Evolutionary conservation across 2,113 vertebrate species (phyloP).

Genomic region (Ancistrus triradiatus): DNA sequence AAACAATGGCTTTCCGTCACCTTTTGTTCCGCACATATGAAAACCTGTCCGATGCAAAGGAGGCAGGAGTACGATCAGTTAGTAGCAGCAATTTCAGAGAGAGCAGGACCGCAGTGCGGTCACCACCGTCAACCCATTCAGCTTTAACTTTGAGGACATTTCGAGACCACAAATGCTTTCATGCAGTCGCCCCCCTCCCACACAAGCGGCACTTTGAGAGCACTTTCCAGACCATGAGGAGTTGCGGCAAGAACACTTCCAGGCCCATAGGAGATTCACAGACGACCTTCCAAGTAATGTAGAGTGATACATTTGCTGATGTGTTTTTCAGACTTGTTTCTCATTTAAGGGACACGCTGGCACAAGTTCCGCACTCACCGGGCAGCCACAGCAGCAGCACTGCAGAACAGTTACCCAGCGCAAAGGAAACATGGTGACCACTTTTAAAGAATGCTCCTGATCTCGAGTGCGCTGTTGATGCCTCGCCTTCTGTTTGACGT

Average conservation of each 20-base stretch:
- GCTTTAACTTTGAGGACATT: conserved; percentile 92
- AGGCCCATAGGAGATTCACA: conserved; percentile 59
- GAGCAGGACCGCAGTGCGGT: conserved; percentile 49
- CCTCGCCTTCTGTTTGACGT: too few relatives aligned
- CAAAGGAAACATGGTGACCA: conserved; percentile 95
- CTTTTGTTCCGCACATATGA: conserved; percentile 78
- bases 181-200: conserved; percentile 72
- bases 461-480: background rate
- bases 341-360: conserved; percentile 77
- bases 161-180: conserved; percentile 83
- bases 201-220: conserved; percentile 87
- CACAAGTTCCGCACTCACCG: conserved; percentile 77
- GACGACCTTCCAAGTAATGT: conserved; percentile 78
- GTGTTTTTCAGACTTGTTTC: conserved; percentile 96
- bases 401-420: conserved; percentile 95
- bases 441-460: conserved; percentile 91
- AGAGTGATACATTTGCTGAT: conserved; percentile 82
- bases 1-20: background rate
- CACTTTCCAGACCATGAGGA: conserved; percentile 81
- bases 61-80: conserved; percentile 84
- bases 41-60: conserved; percentile 83
- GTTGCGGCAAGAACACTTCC: conserved; percentile 53
- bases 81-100: conserved; percentile 59
- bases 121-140: conserved; percentile 84
- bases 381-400: conserved; percentile 77